Percentiles rank a stretch among this genome's conserved stretches.
Conservation (phyloP, 2,113 vertebrate species). For the Ploceus nigricollis region DNA sequence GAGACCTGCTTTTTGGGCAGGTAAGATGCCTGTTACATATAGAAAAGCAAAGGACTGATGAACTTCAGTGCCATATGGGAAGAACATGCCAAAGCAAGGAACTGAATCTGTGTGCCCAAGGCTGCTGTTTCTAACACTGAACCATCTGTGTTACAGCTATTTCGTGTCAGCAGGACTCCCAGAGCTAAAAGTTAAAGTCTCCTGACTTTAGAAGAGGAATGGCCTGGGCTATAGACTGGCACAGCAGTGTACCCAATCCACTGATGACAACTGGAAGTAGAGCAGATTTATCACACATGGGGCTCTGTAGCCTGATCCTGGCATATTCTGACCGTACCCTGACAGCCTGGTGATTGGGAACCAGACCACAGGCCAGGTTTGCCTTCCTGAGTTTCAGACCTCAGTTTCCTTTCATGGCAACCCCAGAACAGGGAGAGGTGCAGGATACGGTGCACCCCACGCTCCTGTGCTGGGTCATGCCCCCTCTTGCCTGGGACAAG, state of each 20-base stretch:
- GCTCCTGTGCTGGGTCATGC: rapidly evolving
- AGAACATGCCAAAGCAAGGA: not conserved
- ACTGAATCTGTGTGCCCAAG: not conserved
- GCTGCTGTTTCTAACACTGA: not conserved
- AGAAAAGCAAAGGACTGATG: not conserved
- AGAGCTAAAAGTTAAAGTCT: not conserved
- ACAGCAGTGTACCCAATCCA: not conserved
- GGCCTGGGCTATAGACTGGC: not conserved
- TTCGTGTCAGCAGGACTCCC: not conserved
- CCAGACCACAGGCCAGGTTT: not conserved
- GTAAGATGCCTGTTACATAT: rapidly evolving
- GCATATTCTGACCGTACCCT: rapidly evolving
- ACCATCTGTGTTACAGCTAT: not conserved
- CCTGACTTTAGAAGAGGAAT: not conserved
- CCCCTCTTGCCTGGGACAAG: not conserved
- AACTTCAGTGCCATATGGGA: not conserved
- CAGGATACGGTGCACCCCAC: not conserved
- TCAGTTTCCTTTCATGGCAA: not conserved
- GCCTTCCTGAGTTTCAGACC: too few relatives aligned
- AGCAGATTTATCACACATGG: not conserved
- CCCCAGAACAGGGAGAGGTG: rapidly evolving
- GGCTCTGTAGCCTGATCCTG: not conserved
- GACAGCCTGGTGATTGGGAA: not conserved
- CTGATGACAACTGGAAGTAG: not conserved
- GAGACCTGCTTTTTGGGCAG: not conserved